Percentiles rank a stretch among this genome's conserved stretches.
phyloP scores from a whole-genome alignment of 2,888 invertebrate species.

The Trissoscelio sp. region DNA sequence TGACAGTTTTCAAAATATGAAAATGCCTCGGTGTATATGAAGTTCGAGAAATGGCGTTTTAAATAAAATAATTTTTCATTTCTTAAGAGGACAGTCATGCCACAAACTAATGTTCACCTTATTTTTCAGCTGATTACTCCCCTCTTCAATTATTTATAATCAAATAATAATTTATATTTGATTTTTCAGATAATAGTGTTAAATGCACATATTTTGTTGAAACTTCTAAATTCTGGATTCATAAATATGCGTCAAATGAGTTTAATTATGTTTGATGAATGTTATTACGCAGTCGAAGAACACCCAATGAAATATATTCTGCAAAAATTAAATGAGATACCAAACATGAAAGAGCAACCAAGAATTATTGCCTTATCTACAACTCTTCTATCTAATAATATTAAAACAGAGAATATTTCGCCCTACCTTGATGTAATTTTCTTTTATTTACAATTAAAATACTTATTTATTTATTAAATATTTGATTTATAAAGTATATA shows the following conservation, averaged over 20 bases:
- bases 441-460: too few relatives aligned
- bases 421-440: conserved; percentile 81
- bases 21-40: too few relatives aligned
- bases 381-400: conserved; percentile 91
- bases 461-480: too few relatives aligned
- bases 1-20: too few relatives aligned
- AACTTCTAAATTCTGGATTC: conserved; percentile 87
- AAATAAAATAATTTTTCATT: too few relatives aligned
- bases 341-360: conserved; percentile 85
- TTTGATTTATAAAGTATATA: too few relatives aligned
- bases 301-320: conserved; percentile 93
- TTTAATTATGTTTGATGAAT: conserved; percentile 96
- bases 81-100: too few relatives aligned
- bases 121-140: too few relatives aligned
- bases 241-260: conserved; percentile 85
- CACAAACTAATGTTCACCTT: too few relatives aligned
- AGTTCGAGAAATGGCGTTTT: too few relatives aligned
- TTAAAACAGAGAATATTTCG: conserved; percentile 85
- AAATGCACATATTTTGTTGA: conserved; percentile 92
- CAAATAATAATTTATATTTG: too few relatives aligned
- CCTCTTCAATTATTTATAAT: too few relatives aligned
- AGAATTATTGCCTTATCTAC: conserved; percentile 95
- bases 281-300: conserved; percentile 92
- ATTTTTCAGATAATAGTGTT: conserved; percentile 89
- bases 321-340: conserved; percentile 85